Evolutionary conservation across 2,797 vertebrate genomes (phyloP), one percentile per base, ranked within the genome.

Genomic region (Dermochelys coriacea): DNA sequence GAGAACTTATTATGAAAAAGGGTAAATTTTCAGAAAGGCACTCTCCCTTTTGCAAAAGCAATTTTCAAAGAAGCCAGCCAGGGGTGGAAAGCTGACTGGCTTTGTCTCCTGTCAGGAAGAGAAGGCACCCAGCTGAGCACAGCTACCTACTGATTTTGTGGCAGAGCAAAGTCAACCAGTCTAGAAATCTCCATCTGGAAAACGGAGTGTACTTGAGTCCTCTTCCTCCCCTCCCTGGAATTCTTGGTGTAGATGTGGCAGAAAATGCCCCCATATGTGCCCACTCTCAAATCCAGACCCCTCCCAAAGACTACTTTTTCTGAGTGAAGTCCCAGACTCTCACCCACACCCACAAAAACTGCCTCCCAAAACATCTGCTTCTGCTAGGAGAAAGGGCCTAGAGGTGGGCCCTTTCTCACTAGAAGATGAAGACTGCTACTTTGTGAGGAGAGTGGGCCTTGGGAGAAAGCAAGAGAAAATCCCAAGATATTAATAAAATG

Each of bases 51-150:
- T 86, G 19, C 25, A 18, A 68, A 34, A 21, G 61, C 18, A 83
- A 45, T 71, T 75, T 52, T 10, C 3, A 15, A 3, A 82, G 37
- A 84, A 87, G 25, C 15, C 55, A 10, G 31, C 2, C 15, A 4
- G 16, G 88, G 47, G 61, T 23, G 90, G 86, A 74, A 92, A 23
- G 4, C 15, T 84, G 81, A 84, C 49, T 93, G 77, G 71, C 91
- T 45, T 93, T 85, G 87, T 55, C 29, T 96, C 54, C 89, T 81
- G 86, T 92, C 94, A 96, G 91, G 94, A 49, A 47, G 74, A 96
- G 93, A 96, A 93, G 95, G 94, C 57, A 71, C 94, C 80, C 82
- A 93, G 79, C 71, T 64, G 34, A 68, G 61, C 18, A 37, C 34
- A n/a, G 34, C 18, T 68, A 68, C 61, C 90, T 83, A 81, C 52